Base-by-base conservation (phyloP, 2,888 invertebrate genomes). In the Andrena camellia region DNA sequence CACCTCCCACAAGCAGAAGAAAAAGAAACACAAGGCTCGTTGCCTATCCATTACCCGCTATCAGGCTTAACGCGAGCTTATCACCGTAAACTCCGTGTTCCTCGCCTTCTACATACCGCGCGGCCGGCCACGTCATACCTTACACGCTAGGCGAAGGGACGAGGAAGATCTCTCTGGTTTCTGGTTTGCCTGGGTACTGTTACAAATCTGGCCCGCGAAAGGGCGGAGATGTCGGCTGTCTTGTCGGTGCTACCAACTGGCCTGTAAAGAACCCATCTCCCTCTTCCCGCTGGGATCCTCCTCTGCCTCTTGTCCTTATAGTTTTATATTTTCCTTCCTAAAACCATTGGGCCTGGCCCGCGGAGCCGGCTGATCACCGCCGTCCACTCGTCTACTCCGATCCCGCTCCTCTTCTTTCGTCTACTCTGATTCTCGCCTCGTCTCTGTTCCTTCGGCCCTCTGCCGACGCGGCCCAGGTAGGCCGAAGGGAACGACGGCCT, bases 161-260 rank as follows among this genome's bases (percentile, higher is more conserved):
- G 75, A 83, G 60, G 78, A 84, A 84, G 83, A 88, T 86, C 87
- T 85, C 85, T 85, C 74, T 77, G 54, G 57, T 78, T 86, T 84
- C 86, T 79, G 84, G 85, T 83, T 87, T 81, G 89, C 81, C 87
- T 78, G 48, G 87, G 83, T 86, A 86, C 82, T 89, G 88, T 89
- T 90, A 90, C 90, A 90, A 90, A 90, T 90, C 89, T 87, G 86
- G 85, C 81, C 81, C 71, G 79, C 88, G 83, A 90, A 86, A 90
- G 90, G 91, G 91, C 92, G 90, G 90, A 87, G 90, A 91, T 92
- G 93, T 93, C 90, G 92, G 90, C 92, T 92, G 92, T 92, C 93
- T 92, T 92, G 92, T 92, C 87, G 81, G 89, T 89, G 92, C 93
- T 92, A 92, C 92, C 92, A 91, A 90, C 90, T 90, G 88, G 90